Evolutionary conservation across 1,140 invertebrate species (phyloP), one percentile per base, ranked within the genome.

Genomic region (Trichoplusia ni): DNA sequence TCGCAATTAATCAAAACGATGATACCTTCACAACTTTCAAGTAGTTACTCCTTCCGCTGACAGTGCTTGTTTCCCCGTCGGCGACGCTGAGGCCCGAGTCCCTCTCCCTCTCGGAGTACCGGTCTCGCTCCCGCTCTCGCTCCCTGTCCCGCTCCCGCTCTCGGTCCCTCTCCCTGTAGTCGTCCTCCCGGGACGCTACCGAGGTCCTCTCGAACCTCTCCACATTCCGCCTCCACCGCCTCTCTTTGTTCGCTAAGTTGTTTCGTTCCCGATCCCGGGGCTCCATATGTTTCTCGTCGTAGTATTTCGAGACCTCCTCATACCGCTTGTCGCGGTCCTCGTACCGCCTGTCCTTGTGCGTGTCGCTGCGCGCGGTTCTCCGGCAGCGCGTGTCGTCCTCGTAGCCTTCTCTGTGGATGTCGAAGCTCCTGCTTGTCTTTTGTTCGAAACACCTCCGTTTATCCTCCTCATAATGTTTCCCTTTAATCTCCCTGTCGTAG

Each of bases 31-130:
- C 84, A 42, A 79, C 77, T 61, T 71, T 80, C 44, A 90, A 75
- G 60, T 81, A 88, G 67, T 90, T 84, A 31, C 85, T 90, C 23
- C 69, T 79, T 2, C 77, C 84, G 58, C 87, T 90, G 2, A 79
- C 53, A 1, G 84, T 88, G 53, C 85, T 87, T 3, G 78, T 82
- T 38, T 85, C 82, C 9, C 81, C 82, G 44, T 89, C 86, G 2
- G 82, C 86, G 5, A 82, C 83, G 49, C 86, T 89, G 5, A 87
- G 49, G 0, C 83, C 86, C 13, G 84, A 87, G 71, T 86, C 84
- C 49, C 79, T 69, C 62, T 84, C 86, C 51, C 73, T 71, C 14
- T 88, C 85, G 2, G 81, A 84, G 58, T 67, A 87, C 53, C 79
- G 21, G 9, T 58, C 51, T 21, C 47, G 62, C 8, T 74, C 69